phyloP scores from a whole-genome alignment of 2,113 vertebrate species.

The Cariama cristata region DNA sequence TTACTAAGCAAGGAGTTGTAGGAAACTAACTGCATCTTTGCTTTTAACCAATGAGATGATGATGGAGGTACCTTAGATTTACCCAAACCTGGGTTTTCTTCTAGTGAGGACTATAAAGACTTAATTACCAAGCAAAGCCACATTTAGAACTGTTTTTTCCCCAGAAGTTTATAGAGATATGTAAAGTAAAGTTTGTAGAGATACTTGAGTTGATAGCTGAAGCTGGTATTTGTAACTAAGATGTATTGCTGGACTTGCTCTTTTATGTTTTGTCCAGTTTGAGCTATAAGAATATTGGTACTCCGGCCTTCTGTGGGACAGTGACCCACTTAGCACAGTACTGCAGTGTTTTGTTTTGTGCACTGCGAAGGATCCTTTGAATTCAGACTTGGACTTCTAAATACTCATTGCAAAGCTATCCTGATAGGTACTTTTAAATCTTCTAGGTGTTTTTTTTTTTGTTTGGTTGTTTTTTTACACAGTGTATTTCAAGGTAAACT shows the following conservation, averaged over 20 bases:
- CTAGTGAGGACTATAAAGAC: not conserved
- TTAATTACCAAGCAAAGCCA: not conserved
- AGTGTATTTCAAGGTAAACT: not conserved
- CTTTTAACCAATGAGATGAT: not conserved
- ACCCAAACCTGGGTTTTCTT: not conserved
- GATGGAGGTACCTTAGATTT: not conserved
- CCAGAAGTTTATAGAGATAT: not conserved
- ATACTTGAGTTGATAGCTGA: not conserved
- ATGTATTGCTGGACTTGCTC: not conserved
- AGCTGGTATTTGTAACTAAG: not conserved
- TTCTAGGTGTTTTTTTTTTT: not conserved
- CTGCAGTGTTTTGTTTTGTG: not conserved
- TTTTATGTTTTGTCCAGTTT: not conserved
- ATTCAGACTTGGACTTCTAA: not conserved
- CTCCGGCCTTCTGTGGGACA: not conserved
- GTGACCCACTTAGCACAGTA: not conserved
- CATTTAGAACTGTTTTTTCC: not conserved
- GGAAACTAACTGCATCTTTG: not conserved
- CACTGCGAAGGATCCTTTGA: not conserved
- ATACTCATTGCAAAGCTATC: not conserved
- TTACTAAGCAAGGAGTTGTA: not conserved
- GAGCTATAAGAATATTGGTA: not conserved
- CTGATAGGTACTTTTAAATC: not conserved
- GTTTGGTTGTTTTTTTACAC: not conserved
- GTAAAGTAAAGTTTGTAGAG: not conserved